These are phyloP conservation scores for Gerris buenoi DNA, from an alignment of 1,140 invertebrate genomes.

Conservation along the genomic window DNA sequence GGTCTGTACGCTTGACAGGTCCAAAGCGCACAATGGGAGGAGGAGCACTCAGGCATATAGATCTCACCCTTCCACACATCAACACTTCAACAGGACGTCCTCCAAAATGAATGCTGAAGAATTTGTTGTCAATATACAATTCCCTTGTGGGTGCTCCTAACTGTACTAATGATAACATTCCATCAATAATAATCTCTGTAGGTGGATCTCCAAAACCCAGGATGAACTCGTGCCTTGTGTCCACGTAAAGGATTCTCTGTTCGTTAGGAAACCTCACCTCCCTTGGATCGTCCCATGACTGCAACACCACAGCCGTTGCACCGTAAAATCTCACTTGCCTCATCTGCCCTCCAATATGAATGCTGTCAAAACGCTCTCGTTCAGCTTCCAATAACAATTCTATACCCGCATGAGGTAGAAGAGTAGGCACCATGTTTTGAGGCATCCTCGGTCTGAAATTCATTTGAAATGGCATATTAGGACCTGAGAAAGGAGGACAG, in stretches of 20 bases:
- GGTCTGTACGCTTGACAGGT: slow-evolving; percentile 47
- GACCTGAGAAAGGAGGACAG: background rate
- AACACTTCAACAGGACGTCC: slow-evolving; percentile 71
- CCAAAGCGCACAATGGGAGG: slow-evolving; percentile 73
- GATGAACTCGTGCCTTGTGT: slow-evolving; percentile 49
- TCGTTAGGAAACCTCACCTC: slow-evolving; percentile 71
- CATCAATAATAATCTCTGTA: slow-evolving; percentile 51
- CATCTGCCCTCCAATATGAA: slow-evolving; percentile 65
- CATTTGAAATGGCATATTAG: background rate
- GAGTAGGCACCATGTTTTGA: slow-evolving; percentile 16
- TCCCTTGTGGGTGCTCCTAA: slow-evolving; percentile 86
- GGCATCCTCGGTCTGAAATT: background rate
- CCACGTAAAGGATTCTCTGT: slow-evolving; percentile 46
- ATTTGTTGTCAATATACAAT: slow-evolving; percentile 70
- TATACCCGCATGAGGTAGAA: slow-evolving; percentile 38
- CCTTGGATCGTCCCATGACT: slow-evolving; percentile 65
- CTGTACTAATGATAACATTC: slow-evolving; percentile 45
- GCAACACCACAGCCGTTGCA: slow-evolving; percentile 65
- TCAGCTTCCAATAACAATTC: slow-evolving; percentile 42
- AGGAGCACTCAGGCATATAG: slow-evolving; percentile 67
- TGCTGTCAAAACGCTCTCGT: slow-evolving; percentile 53
- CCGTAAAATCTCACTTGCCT: slow-evolving; percentile 76
- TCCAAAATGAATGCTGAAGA: slow-evolving; percentile 82
- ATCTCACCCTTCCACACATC: slow-evolving; percentile 56
- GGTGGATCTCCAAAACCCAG: slow-evolving; percentile 42